phyloP scores from a whole-genome alignment of 2,797 vertebrate species.

The Muscicapa comitata region DNA sequence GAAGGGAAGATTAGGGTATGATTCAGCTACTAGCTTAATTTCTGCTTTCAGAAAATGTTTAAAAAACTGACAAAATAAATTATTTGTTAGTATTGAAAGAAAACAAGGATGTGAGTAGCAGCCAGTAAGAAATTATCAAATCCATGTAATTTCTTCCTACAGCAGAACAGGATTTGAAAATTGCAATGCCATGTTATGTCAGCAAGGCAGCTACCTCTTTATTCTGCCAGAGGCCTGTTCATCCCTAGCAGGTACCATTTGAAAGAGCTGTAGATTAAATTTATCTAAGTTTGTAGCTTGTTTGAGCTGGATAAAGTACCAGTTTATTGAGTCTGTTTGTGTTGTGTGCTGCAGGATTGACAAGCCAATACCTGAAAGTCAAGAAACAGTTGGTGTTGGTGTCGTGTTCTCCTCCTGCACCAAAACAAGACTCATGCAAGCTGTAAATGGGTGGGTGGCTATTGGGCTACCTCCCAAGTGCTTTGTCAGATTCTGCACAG shows the following conservation, averaged over 20 bases:
- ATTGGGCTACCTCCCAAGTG: background rate
- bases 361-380: background rate
- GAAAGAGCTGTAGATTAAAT: background rate
- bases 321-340: background rate
- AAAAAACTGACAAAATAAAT: background rate
- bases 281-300: background rate
- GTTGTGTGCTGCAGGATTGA: background rate
- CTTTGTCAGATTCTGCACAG: background rate
- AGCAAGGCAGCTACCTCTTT: background rate
- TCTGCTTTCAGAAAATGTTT: background rate
- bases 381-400: background rate
- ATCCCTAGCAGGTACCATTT: background rate
- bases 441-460: background rate
- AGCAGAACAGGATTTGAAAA: background rate
- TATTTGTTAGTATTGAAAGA: background rate
- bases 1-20: background rate
- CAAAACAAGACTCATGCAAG: background rate
- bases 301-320: background rate
- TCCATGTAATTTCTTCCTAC: background rate
- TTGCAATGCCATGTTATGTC: background rate
- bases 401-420: background rate
- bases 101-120: background rate
- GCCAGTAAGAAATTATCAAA: background rate
- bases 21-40: background rate
- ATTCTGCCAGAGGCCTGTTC: background rate